phyloP scores from a whole-genome alignment of 2,888 invertebrate genomes.

The Xestia xanthographa region DNA sequence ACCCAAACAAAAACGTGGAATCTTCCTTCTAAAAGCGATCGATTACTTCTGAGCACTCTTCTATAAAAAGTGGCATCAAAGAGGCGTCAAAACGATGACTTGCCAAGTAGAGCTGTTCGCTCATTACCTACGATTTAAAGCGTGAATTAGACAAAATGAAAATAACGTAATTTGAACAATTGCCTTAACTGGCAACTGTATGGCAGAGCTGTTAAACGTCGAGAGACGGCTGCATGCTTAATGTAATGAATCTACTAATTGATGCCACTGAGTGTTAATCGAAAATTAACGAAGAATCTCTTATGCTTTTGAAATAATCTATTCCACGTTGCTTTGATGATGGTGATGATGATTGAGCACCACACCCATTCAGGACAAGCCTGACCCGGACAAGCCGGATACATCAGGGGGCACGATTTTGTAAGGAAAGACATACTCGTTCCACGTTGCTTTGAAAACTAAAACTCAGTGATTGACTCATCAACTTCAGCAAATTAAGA shows the following conservation, averaged over 20 bases:
- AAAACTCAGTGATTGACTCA: conserved; percentile 12
- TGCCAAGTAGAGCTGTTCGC: conserved; percentile 44
- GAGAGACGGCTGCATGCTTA: conserved; percentile 14
- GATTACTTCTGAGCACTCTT: conserved; percentile 58
- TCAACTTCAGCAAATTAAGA: conserved; percentile 17
- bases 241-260: conserved; percentile 33
- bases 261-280: conserved; percentile 20
- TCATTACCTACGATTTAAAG: conserved; percentile 59
- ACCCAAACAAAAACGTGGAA: conserved; percentile 57
- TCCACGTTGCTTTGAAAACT: neutral
- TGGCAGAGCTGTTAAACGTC: conserved; percentile 21
- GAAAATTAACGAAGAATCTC: conserved; percentile 25
- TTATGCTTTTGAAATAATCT: neutral
- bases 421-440: too few relatives aligned
- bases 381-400: too few relatives aligned
- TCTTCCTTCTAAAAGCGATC: conserved; percentile 59
- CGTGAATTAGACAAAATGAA: conserved; percentile 62
- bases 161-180: conserved; percentile 60
- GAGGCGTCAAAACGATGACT: conserved; percentile 63
- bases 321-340: neutral
- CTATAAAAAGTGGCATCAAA: conserved; percentile 55
- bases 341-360: too few relatives aligned
- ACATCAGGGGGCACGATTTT: too few relatives aligned
- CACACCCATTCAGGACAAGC: too few relatives aligned
- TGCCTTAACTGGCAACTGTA: conserved; percentile 46